Conservation (phyloP, 2,888 invertebrate genomes). For the Autographa pulchrina region DNA sequence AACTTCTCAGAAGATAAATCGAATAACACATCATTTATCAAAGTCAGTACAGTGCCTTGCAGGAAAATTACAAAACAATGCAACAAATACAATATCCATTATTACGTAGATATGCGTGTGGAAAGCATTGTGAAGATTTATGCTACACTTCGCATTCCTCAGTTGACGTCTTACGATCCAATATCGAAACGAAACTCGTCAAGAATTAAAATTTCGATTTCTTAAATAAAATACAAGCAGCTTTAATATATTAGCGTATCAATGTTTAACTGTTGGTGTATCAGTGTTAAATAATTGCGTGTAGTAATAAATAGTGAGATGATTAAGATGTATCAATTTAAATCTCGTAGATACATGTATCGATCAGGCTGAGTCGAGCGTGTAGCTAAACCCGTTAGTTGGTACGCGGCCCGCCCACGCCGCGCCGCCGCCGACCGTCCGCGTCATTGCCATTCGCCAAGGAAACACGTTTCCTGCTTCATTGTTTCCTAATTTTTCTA, state of each 20-base stretch:
- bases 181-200: background rate
- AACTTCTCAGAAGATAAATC: constrained; percentile 26
- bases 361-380: constrained; percentile 54
- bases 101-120: constrained; percentile 8
- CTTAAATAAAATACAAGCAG: background rate
- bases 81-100: constrained; percentile 27
- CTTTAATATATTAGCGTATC: background rate
- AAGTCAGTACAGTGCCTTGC: constrained; percentile 35
- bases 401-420: constrained; percentile 42
- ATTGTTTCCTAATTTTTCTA: constrained; percentile 85
- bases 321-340: constrained; percentile 49
- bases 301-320: constrained; percentile 18
- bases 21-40: constrained; percentile 34
- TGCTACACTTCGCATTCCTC: background rate
- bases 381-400: constrained; percentile 57
- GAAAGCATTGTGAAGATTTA: constrained; percentile 7
- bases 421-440: constrained; percentile 49
- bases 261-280: background rate
- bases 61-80: constrained; percentile 32
- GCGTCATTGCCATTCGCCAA: constrained; percentile 68
- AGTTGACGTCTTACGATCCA: constrained; percentile 1
- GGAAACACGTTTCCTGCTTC: constrained; percentile 83
- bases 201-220: background rate
- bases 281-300: constrained; percentile 9
- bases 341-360: constrained; percentile 54